Base-by-base conservation (phyloP, 2,797 vertebrate genomes). In the Mormyrops boulengeri region DNA sequence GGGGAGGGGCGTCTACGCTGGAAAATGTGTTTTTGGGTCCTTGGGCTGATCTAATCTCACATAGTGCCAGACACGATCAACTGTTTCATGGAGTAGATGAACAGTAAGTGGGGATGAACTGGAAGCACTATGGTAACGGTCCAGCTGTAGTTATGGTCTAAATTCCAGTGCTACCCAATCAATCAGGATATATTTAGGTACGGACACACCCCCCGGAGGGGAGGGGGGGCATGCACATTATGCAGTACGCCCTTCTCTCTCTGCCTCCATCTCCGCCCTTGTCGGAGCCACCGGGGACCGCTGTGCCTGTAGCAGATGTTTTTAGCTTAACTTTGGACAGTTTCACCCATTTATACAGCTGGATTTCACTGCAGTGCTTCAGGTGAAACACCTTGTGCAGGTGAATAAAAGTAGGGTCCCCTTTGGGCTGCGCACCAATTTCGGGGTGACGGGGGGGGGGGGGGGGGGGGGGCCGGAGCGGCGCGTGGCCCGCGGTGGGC, bases 101-200 rank as follows among this genome's bases (percentile, higher is more conserved):
- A 22, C 49, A 87, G 52, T 50, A 87, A 41, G 44, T 49, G 8
- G 7, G 41, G 14, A 49, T 84, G 41, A 50, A 84, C 80, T 84
- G n/a, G n/a, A 22, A 84, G 80, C 19, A 26, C 41, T n/a, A 84
- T 41, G 41, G n/a, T n/a, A 22, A 84, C 2, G 3, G 14, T 87
- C 14, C 4, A 52, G 52, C 22, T 87, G 85, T 87, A 87, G 52
- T 34, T 57, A 55, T 57, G 26, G 30, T 87, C 50, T 55, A 57
- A 14, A 87, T 55, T 49, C 30, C 30, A 87, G 50, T 8, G 30
- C 9, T 38, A 57, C 52, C 50, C 52, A 87, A 89, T 89, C 88
- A 90, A 73, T 92, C 88, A 85, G 53, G 88, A 12, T 89, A 87
- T 85, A 90, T 89, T 91, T 89, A 88, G 90, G 89, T 85, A 50